Evolutionary conservation across 2,888 invertebrate species (phyloP).

Genomic region (Oxytorus armatus): DNA sequence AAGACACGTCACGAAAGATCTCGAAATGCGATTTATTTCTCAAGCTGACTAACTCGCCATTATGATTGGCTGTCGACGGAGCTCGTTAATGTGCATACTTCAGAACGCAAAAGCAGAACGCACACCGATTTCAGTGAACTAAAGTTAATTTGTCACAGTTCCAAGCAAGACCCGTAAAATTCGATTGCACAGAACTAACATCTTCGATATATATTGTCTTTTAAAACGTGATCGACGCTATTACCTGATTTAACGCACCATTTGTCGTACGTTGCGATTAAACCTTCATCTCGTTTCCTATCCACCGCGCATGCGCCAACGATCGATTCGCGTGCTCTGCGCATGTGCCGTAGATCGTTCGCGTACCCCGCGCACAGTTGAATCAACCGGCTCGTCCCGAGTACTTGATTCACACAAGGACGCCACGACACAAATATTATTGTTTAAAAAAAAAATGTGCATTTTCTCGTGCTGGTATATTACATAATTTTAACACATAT

Average conservation of each 20-base stretch:
- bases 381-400: not conserved
- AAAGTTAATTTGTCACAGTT: too few species aligned
- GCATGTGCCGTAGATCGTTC: slow-evolving; percentile 3
- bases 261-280: not conserved
- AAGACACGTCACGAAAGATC: too few species aligned
- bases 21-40: too few species aligned
- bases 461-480: slow-evolving; percentile 52
- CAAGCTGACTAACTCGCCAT: too few species aligned
- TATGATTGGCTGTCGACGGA: too few species aligned
- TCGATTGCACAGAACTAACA: too few species aligned
- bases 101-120: too few species aligned
- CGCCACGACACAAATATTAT: slow-evolving; percentile 14
- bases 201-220: too few species aligned
- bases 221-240: too few species aligned
- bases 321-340: not conserved
- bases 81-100: too few species aligned
- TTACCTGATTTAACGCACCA: not conserved
- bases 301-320: not conserved
- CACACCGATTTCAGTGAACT: too few species aligned
- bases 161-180: too few species aligned
- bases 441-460: slow-evolving; percentile 51
- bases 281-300: not conserved
- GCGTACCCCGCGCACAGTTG: not conserved
- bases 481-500: slow-evolving; percentile 62
- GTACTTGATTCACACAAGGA: not conserved